Conservation (phyloP, 2,888 invertebrate genomes). For the Hymenopus coronatus region DNA sequence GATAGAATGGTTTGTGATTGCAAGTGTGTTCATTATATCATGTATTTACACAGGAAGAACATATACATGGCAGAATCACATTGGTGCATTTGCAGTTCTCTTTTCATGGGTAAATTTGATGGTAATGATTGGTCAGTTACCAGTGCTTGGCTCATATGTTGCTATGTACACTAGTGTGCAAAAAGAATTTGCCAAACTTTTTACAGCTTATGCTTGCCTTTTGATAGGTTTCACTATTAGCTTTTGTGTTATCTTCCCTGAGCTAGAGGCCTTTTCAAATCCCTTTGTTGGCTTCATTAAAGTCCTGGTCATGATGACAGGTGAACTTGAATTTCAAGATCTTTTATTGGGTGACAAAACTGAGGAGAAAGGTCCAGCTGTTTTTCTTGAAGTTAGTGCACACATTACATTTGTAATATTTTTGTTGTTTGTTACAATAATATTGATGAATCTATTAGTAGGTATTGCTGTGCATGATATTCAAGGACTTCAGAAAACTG, state of each 20-base stretch:
- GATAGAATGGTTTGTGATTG: slow-evolving; percentile 83
- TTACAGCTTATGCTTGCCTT: slow-evolving; percentile 81
- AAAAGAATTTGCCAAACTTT: slow-evolving; percentile 81
- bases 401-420: slow-evolving; percentile 80
- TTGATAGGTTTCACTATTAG: slow-evolving; percentile 83
- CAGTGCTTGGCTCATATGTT: slow-evolving; percentile 84
- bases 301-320: slow-evolving; percentile 86
- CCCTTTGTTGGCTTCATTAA: slow-evolving; percentile 83
- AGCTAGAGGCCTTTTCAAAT: slow-evolving; percentile 76
- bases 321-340: slow-evolving; percentile 72
- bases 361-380: slow-evolving; percentile 45
- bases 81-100: slow-evolving; percentile 81
- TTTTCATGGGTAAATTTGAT: slow-evolving; percentile 88
- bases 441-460: slow-evolving; percentile 80
- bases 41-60: slow-evolving; percentile 74
- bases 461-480: slow-evolving; percentile 88
- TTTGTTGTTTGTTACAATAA: slow-evolving; percentile 78
- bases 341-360: slow-evolving; percentile 36
- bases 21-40: slow-evolving; percentile 79
- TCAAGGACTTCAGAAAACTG: slow-evolving; percentile 80
- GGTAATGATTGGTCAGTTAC: slow-evolving; percentile 83
- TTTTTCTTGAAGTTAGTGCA: slow-evolving; percentile 71
- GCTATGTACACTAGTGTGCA: slow-evolving; percentile 89
- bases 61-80: slow-evolving; percentile 82
- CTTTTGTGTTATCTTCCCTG: slow-evolving; percentile 81